A percentile compares a stretch with the other conserved stretches of the same genome.
phyloP scores from a whole-genome alignment of 2,797 vertebrate genomes.

The Eutrigla gurnardus region DNA sequence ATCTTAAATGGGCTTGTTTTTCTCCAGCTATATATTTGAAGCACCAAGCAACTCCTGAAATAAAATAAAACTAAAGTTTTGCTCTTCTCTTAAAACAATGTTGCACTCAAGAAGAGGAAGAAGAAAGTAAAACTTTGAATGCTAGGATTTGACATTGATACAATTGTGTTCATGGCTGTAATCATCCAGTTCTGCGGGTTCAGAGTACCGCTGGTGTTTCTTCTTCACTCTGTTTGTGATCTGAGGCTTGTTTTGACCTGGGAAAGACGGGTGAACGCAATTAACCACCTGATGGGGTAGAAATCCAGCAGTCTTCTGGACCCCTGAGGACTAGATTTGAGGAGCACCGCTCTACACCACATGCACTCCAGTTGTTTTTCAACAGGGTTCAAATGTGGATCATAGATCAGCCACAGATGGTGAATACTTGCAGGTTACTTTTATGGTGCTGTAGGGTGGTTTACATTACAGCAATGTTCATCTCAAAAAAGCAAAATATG shows the following conservation, averaged over 20 bases:
- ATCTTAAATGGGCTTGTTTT: neutral
- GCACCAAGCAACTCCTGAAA: neutral
- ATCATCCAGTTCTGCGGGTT: conserved; percentile 6
- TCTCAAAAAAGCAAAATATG: neutral
- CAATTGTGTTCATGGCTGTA: conserved; percentile 1
- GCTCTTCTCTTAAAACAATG: neutral
- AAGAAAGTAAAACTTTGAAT: neutral
- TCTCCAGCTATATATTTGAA: neutral
- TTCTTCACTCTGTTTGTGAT: conserved; percentile 23
- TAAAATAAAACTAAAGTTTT: conserved; percentile 2
- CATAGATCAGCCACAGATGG: neutral
- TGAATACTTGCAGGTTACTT: neutral
- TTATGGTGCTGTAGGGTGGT: neutral
- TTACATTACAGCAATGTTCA: neutral
- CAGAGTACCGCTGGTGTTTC: conserved; percentile 8
- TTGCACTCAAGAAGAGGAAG: neutral
- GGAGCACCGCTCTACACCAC: neutral
- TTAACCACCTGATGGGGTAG: conserved; percentile 47
- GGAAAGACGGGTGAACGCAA: conserved; percentile 43
- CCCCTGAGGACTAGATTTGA: neutral
- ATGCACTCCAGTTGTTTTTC: conserved; percentile 19
- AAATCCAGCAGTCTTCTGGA: conserved; percentile 29
- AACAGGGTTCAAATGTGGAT: conserved; percentile 20
- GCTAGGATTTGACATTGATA: neutral
- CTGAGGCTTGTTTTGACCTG: conserved; percentile 35